Conservation (phyloP, 1,140 invertebrate species). For the Drosophila nigrodunni region DNA sequence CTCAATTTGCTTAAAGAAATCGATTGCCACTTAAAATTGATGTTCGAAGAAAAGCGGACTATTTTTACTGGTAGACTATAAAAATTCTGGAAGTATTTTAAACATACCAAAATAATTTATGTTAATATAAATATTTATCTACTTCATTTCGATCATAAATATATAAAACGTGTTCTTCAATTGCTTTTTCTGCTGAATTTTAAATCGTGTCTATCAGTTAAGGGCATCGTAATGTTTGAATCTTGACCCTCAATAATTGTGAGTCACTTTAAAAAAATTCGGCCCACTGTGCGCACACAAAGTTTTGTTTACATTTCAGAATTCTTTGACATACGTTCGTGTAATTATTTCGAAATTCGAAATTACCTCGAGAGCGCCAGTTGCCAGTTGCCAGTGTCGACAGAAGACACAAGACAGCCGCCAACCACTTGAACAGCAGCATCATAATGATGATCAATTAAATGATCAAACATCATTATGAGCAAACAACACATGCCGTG, state of each 20-base stretch:
- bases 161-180: too few species aligned
- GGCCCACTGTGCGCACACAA: slow-evolving; percentile 26
- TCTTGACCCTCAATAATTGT: slow-evolving; percentile 21
- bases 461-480: slow-evolving; percentile 54
- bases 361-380: slow-evolving; percentile 65
- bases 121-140: too few species aligned
- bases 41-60: too few species aligned
- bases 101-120: too few species aligned
- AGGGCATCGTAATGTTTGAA: not conserved
- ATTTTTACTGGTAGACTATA: too few species aligned
- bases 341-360: slow-evolving; percentile 80
- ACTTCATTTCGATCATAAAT: too few species aligned
- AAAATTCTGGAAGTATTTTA: too few species aligned
- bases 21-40: too few species aligned
- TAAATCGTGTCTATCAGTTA: not conserved
- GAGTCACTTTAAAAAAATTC: slow-evolving; percentile 26
- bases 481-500: slow-evolving; percentile 25
- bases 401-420: not conserved
- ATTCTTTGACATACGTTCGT: slow-evolving; percentile 56
- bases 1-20: too few species aligned
- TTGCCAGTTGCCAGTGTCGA: slow-evolving; percentile 25
- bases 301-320: slow-evolving; percentile 57
- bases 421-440: slow-evolving; percentile 36
- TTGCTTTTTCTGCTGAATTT: not conserved
- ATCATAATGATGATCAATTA: slow-evolving; percentile 20